phyloP scores from a whole-genome alignment of 92 coral and sea anemone genomes.

The Epizoanthus illoricatus region DNA sequence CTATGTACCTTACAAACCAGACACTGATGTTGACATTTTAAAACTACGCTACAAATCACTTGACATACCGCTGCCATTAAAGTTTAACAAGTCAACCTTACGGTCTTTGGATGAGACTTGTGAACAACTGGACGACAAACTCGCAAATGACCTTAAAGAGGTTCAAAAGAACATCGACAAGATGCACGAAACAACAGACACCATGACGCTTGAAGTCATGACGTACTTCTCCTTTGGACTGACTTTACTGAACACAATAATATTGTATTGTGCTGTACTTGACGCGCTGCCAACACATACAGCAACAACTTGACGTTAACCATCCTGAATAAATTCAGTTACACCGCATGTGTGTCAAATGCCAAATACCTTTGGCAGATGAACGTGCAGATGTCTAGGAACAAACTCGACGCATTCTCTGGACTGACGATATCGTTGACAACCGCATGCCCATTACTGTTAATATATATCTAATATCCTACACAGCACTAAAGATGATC shows the following conservation, averaged over 20 bases:
- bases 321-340: too few species aligned
- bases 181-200: too few species aligned
- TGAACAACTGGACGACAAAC: not conserved
- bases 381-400: too few species aligned
- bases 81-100: slow-evolving; percentile 5
- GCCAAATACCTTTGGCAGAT: not conserved
- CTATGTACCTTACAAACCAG: not conserved
- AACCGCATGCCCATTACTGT: not conserved
- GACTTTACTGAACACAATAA: not conserved
- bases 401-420: too few species aligned
- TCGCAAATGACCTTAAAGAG: not conserved
- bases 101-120: not conserved
- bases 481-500: not conserved
- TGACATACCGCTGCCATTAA: not conserved
- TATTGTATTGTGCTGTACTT: not conserved
- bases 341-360: too few species aligned
- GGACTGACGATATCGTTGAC: too few species aligned
- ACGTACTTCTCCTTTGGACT: too few species aligned
- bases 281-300: too few species aligned
- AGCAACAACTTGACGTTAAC: too few species aligned
- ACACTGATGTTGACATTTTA: not conserved
- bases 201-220: too few species aligned
- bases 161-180: too few species aligned
- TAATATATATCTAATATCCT: not conserved
- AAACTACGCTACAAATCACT: not conserved